These are phyloP conservation scores for Scaptomyza polygonia DNA, from an alignment of 2,888 invertebrate genomes.

Conservation along the genomic window DNA sequence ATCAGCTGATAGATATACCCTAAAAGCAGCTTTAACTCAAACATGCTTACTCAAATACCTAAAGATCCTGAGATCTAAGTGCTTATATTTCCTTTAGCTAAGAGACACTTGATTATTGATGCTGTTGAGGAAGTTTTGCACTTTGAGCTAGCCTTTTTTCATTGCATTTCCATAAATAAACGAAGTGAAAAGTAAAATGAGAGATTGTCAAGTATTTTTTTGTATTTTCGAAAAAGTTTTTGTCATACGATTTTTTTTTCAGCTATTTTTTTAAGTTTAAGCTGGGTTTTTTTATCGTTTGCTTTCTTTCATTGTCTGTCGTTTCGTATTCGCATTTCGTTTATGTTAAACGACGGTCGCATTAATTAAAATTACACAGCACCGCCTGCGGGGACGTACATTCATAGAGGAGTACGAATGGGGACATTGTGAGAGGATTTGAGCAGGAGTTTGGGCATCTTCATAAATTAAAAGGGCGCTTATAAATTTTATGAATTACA, in stretches of 20 bases:
- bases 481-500: constrained; percentile 77
- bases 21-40: background rate
- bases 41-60: background rate
- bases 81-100: background rate
- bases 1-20: too few species aligned
- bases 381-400: constrained; percentile 47
- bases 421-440: background rate
- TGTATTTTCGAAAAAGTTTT: constrained; percentile 41
- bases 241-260: constrained; percentile 26
- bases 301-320: constrained; percentile 20
- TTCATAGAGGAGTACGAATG: constrained; percentile 2
- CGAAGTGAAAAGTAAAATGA: constrained; percentile 13
- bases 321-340: constrained; percentile 72
- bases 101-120: background rate
- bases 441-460: constrained; percentile 19
- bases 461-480: constrained; percentile 78
- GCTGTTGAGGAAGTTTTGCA: background rate
- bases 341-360: constrained; percentile 61
- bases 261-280: constrained; percentile 7
- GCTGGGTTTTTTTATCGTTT: constrained; percentile 7
- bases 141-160: constrained; percentile 2
- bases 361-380: constrained; percentile 74
- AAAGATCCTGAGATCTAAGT: background rate
- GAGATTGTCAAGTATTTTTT: constrained; percentile 43
- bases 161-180: constrained; percentile 17